Conservation (phyloP, 2,888 invertebrate genomes). For the Anoncus sp. region DNA sequence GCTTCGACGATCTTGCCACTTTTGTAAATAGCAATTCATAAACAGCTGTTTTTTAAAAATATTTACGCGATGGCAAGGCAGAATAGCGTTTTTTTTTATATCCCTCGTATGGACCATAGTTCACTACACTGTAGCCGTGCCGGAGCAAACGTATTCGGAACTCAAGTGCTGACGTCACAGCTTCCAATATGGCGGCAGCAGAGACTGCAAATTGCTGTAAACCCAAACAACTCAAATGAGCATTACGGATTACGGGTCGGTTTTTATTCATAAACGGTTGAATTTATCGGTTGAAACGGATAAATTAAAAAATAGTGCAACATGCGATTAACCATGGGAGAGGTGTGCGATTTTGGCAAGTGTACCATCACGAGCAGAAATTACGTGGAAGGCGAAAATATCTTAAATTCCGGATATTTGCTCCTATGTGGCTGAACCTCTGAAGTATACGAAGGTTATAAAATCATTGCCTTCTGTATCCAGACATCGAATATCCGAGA, state of each 20-base stretch:
- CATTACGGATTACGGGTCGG: background rate
- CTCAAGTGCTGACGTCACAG: slow-evolving; percentile 13
- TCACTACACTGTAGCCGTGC: too few relatives aligned
- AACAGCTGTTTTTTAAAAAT: too few relatives aligned
- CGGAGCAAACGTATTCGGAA: slow-evolving; percentile 21
- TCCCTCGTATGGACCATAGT: too few relatives aligned
- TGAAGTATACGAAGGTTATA: slow-evolving; percentile 1
- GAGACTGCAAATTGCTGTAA: slow-evolving; percentile 3
- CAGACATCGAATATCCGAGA: slow-evolving; percentile 25
- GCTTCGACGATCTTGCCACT: too few relatives aligned
- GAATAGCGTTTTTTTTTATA: too few relatives aligned
- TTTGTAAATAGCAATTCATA: too few relatives aligned
- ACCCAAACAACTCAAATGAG: background rate
- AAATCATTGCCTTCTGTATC: slow-evolving; percentile 14
- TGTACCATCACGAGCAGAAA: slow-evolving; percentile 19
- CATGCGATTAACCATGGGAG: slow-evolving; percentile 21
- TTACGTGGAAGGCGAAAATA: slow-evolving; percentile 14
- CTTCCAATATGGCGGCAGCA: slow-evolving; percentile 23
- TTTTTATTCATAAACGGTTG: too few relatives aligned
- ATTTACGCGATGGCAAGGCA: too few relatives aligned
- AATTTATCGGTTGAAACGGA: too few relatives aligned
- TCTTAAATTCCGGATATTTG: slow-evolving; percentile 25
- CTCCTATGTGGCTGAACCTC: slow-evolving; percentile 7
- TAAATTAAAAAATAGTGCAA: slow-evolving; percentile 5
- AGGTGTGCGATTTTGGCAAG: slow-evolving; percentile 11